Conservation (phyloP, 2,113 vertebrate genomes). For the Aythya baeri region DNA sequence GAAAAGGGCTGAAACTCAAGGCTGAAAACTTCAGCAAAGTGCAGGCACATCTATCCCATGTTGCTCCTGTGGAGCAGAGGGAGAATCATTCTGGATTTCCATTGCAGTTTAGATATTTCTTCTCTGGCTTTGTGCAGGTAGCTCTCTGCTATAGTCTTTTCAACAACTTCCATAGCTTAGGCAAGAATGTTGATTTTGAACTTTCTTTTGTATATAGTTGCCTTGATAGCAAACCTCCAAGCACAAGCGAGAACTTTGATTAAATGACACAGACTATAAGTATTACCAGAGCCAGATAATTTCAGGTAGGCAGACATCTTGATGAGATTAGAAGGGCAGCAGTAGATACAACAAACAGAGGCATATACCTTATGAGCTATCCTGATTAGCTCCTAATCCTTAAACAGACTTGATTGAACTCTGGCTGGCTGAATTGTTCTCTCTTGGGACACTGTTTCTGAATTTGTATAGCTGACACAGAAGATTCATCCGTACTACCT, state of each 20-base stretch:
- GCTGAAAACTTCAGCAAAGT: not conserved
- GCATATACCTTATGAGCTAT: not conserved
- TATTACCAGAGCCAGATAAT: not conserved
- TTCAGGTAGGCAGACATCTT: not conserved
- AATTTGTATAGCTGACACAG: not conserved
- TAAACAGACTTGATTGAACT: not conserved
- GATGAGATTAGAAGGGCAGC: not conserved
- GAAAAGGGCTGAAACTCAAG: not conserved
- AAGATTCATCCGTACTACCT: not conserved
- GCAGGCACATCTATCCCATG: too few species aligned
- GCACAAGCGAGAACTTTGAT: not conserved
- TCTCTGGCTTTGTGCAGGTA: not conserved
- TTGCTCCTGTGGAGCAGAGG: not conserved
- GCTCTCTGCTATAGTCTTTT: not conserved
- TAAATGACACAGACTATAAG: not conserved
- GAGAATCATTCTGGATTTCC: not conserved
- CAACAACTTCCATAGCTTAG: not conserved
- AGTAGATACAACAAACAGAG: not conserved
- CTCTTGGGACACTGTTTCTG: not conserved
- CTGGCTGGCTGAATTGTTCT: not conserved
- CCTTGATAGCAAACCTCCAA: not conserved
- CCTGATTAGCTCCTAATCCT: constrained; percentile 14
- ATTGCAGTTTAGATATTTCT: not conserved
- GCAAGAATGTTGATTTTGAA: not conserved
- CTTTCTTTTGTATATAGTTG: not conserved